Base-by-base conservation (phyloP, 2,888 invertebrate genomes). In the Acanthoscelides obtectus region DNA sequence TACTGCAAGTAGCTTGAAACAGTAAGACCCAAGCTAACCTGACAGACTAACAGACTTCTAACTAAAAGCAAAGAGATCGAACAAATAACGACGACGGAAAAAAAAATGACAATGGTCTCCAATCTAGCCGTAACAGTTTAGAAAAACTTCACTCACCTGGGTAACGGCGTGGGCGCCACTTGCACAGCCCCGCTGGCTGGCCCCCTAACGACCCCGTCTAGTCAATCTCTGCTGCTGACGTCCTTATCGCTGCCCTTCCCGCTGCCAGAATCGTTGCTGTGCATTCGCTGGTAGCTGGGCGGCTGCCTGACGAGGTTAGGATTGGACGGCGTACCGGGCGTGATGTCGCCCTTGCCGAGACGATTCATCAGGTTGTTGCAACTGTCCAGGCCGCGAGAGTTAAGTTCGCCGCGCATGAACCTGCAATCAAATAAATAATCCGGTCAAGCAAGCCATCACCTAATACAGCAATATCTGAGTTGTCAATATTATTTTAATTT, bases 341-440 rank as follows among this genome's bases (percentile, higher is more conserved):
- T 89, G 70, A 90, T 89, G 78, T 92, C 91, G 64, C 88, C 89
- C 77, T 86, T 86, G 87, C 88, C 86, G 86, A 80, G 75, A 70
- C 83, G 82, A 74, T 76, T 82, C 77, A 79, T 79, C 75, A 81
- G 77, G 64, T 73, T 71, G 22, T 72, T 69, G 78, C 86, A 72
- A 73, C 78, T 77, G 68, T 79, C 80, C 66, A 74, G 76, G 67
- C 79, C 75, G 78, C 87, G 84, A 81, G 89, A 87, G 81, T 91
- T 92, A 75, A 91, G 88, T 87, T 96, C 96, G 72, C 96, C 96
- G 75, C 95, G 91, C 88, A 98, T 94, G 89, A 98, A 98, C 89
- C 94, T 94, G 85, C n/a, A 86, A 85, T 71, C 76, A 76, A 22
- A 72, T 17, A 17, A 45, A 45, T 45, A 45, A 1, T 45, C 45